These are phyloP conservation scores for Empidonax traillii DNA, from an alignment of 2,113 vertebrate species.

Conservation along the genomic window DNA sequence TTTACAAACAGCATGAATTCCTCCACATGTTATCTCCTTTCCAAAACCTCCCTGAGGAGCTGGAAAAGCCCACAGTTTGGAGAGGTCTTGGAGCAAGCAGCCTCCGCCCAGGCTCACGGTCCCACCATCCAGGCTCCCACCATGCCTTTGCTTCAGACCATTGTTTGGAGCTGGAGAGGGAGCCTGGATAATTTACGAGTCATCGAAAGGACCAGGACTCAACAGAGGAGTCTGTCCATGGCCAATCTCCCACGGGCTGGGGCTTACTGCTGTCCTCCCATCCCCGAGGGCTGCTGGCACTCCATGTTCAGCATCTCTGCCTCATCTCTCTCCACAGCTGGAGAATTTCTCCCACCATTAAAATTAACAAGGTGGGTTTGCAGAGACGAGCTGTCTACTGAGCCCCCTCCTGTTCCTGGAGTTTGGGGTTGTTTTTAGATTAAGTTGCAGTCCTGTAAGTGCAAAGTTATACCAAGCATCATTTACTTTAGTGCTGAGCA, in stretches of 20 bases:
- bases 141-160: background rate
- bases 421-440: constrained; percentile 50
- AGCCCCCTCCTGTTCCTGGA: constrained; percentile 41
- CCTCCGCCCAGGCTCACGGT: background rate
- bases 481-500: constrained; percentile 66
- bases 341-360: constrained; percentile 62
- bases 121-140: background rate
- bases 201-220: background rate
- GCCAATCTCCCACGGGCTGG: background rate
- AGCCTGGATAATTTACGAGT: background rate
- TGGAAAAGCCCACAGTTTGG: background rate
- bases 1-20: constrained; percentile 49
- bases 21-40: background rate
- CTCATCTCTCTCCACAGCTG: background rate
- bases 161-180: background rate
- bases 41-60: constrained; percentile 22
- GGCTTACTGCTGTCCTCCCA: background rate
- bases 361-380: constrained; percentile 70
- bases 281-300: background rate
- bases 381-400: background rate
- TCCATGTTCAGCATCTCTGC: background rate
- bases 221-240: background rate
- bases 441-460: constrained; percentile 49
- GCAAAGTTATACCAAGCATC: constrained; percentile 63
- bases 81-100: background rate